Evolutionary conservation across 64 coral and sea anemone species (phyloP).

Genomic region (Pocillopora damicornis): DNA sequence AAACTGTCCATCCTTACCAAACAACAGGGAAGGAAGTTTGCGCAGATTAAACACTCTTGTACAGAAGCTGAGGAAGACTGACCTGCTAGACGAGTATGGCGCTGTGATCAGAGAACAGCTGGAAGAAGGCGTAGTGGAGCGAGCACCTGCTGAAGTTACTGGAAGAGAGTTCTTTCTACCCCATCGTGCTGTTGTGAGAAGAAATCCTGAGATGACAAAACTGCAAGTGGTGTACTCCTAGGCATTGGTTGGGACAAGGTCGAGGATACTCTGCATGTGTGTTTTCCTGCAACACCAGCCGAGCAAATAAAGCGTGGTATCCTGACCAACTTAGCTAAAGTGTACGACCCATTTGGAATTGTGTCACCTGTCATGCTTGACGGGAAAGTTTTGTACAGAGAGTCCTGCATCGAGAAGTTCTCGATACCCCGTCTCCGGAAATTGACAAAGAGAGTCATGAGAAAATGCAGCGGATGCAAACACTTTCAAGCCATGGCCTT

Average conservation of each 20-base stretch:
- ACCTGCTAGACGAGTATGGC: no score
- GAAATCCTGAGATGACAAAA: no score
- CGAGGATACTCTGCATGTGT: constrained; percentile 1
- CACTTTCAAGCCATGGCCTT: not conserved
- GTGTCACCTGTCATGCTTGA: not conserved
- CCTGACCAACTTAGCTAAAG: constrained; percentile 4
- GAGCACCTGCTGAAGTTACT: no score
- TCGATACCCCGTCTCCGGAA: no score
- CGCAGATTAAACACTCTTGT: not conserved
- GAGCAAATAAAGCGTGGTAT: no score
- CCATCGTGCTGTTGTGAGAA: no score
- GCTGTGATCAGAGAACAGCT: no score
- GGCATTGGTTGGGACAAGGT: constrained; percentile 12
- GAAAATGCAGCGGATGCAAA: not conserved
- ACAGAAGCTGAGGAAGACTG: no score
- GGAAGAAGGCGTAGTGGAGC: no score
- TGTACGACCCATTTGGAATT: constrained; percentile 17
- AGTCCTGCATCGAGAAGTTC: not conserved
- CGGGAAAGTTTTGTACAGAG: not conserved
- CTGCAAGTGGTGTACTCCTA: not conserved
- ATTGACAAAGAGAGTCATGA: not conserved
- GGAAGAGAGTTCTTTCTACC: no score
- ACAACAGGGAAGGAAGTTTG: not conserved
- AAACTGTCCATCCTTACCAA: not conserved
- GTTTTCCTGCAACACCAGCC: not conserved